Evolutionary conservation across 2,797 vertebrate genomes (phyloP).

Genomic region (Sparidentex hasta): DNA sequence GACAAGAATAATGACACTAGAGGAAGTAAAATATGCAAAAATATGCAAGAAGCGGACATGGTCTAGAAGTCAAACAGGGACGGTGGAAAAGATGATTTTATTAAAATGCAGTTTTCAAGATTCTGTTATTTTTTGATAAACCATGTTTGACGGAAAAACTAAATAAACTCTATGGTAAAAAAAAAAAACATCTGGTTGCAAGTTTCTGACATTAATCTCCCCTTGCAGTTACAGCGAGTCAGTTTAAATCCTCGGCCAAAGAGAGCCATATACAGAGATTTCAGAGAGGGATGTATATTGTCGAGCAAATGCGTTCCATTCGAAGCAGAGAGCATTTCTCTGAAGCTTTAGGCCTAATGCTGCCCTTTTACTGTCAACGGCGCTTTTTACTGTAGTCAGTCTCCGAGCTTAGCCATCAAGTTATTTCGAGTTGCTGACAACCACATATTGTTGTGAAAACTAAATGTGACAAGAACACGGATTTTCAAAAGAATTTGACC

Average conservation of each 20-base stretch:
- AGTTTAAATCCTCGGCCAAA: slow-evolving; percentile 54
- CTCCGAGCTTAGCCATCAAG: slow-evolving; percentile 27
- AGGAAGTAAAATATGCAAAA: slow-evolving; percentile 18
- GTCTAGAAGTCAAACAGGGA: not conserved
- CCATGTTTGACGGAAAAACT: slow-evolving; percentile 21
- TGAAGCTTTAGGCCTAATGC: slow-evolving; percentile 11
- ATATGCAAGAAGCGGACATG: slow-evolving; percentile 16
- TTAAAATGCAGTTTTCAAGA: slow-evolving; percentile 1
- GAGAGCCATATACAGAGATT: slow-evolving; percentile 25
- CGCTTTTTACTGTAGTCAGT: slow-evolving; percentile 43
- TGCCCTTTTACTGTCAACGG: slow-evolving; percentile 39
- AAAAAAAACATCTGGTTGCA: slow-evolving; percentile 44
- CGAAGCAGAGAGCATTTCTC: slow-evolving; percentile 15
- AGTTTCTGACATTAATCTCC: slow-evolving; percentile 69
- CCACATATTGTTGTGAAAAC: slow-evolving; percentile 32
- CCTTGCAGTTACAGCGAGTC: slow-evolving; percentile 31
- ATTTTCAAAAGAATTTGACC: slow-evolving; percentile 48
- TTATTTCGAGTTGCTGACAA: slow-evolving; percentile 46
- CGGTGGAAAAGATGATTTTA: slow-evolving; percentile 4
- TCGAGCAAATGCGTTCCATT: slow-evolving; percentile 18
- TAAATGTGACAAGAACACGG: slow-evolving; percentile 20
- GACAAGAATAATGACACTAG: slow-evolving; percentile 3
- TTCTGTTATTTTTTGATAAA: slow-evolving; percentile 1
- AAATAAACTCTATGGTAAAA: slow-evolving; percentile 23
- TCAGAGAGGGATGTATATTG: slow-evolving; percentile 28